Base-by-base conservation (phyloP, 2,113 vertebrate species). In the Chrysochloris asiatica region DNA sequence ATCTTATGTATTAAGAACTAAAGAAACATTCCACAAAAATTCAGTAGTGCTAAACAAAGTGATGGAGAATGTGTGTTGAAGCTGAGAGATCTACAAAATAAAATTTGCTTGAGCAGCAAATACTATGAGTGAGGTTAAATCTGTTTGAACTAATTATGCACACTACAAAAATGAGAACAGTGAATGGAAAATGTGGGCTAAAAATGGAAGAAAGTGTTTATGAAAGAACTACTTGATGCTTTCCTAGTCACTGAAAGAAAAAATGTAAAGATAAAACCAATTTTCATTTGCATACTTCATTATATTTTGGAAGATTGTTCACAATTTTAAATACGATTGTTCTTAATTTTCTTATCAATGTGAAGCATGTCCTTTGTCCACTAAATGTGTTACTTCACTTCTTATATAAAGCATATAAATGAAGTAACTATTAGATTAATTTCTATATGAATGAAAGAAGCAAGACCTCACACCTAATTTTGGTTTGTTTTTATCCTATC, bases 11-110 rank as follows among this genome's bases (percentile, higher is more conserved):
- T n/a, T n/a, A 41, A 87, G 69, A 28, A 36, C 6, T 45, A 94
- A 54, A 88, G 83, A 96, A 95, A 83, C 65, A 86, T 93, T 86
- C 45, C 28, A 17, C 86, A 95, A 16, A 54, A 14, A 93, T 21
- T 94, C 91, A 88, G 6, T 36, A 85, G 54, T 36, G 2, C 72
- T 69, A 69, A 48, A 45, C 75, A 59, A 91, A 82, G 56, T 28
- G 0, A 80, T 13, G 24, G 6, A 71, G 85, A 61, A 82, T 83
- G 72, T 93, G 56, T 80, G 59, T 45, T 91, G 13, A 45, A 94
- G 19, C 19, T 86, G 28, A 89, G 79, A 59, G 11, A 59, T 3
- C 7, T 94, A 9, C 65, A 79, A 56, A 92, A 86, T 69, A 80
- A 28, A 84, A 76, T 76, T 7, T 73, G 52, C 86, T 95, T 89